Conservation (phyloP, 2,113 vertebrate species). For the Clarias macrocephalus region DNA sequence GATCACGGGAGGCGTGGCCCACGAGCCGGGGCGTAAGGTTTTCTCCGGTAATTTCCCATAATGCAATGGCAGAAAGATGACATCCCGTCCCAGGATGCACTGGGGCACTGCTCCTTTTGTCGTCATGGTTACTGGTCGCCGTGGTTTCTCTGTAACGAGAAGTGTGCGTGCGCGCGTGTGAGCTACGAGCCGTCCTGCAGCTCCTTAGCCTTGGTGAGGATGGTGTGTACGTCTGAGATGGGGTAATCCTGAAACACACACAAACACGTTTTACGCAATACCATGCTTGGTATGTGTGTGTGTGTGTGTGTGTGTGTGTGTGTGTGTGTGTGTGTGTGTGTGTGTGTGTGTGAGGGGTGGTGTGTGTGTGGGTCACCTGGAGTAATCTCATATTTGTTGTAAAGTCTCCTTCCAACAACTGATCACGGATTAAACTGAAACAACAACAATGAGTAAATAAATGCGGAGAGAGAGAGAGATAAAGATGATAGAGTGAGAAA, state of each 20-base stretch:
- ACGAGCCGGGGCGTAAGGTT: neutral
- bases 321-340: neutral
- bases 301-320: neutral
- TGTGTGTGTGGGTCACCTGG: slow-evolving; percentile 76
- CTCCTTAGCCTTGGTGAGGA: slow-evolving; percentile 93
- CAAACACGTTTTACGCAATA: neutral
- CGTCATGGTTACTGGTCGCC: slow-evolving; percentile 39
- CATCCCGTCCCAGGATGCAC: slow-evolving; percentile 30
- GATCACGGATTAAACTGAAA: slow-evolving; percentile 87
- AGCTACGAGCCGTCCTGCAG: slow-evolving; percentile 87
- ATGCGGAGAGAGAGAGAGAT: neutral
- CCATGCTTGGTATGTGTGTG: neutral
- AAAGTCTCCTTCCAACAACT: slow-evolving; percentile 90
- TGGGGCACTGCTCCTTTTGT: slow-evolving; percentile 30
- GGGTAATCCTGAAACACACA: slow-evolving; percentile 86
- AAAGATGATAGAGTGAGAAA: neutral
- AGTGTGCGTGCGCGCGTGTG: neutral
- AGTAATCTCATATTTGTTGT: slow-evolving; percentile 94
- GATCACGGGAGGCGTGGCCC: slow-evolving; percentile 39
- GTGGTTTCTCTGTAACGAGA: slow-evolving; percentile 16
- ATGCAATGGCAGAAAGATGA: slow-evolving; percentile 49
- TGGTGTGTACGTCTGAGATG: slow-evolving; percentile 90
- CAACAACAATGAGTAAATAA: neutral
- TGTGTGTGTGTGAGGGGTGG: neutral
- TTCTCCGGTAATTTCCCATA: slow-evolving; percentile 47